phyloP scores from a whole-genome alignment of 2,797 vertebrate genomes.

The Picus viridis region DNA sequence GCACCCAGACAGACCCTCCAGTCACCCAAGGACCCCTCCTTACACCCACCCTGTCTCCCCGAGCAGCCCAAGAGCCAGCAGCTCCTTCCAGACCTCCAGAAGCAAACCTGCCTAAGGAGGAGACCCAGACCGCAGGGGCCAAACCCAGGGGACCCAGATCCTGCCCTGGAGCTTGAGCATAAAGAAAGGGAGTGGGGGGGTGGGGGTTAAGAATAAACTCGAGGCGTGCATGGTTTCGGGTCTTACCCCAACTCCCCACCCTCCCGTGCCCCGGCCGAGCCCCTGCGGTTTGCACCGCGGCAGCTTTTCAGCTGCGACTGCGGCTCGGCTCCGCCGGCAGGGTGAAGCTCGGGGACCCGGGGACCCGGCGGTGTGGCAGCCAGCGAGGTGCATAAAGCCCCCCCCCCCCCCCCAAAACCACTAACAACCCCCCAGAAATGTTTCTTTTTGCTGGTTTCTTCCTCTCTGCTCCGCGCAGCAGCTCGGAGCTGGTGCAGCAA shows the following conservation, averaged over 20 bases:
- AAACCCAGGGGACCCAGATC: background rate
- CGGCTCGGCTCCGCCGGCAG: background rate
- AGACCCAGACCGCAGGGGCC: accelerated
- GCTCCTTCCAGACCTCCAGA: background rate
- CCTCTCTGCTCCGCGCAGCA: background rate
- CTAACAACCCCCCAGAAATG: background rate
- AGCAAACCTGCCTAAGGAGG: accelerated
- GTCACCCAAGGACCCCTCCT: too few relatives aligned
- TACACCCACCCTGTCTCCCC: too few relatives aligned
- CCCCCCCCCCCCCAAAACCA: too few relatives aligned
- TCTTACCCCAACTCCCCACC: background rate
- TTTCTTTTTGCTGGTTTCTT: background rate
- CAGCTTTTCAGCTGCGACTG: background rate
- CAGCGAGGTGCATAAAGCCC: background rate
- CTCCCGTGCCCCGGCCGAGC: background rate
- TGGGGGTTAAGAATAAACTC: background rate
- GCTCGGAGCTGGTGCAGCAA: background rate
- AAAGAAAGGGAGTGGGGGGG: too few relatives aligned
- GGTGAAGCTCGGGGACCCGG: background rate
- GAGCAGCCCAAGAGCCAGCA: background rate
- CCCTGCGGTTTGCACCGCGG: constrained; percentile 18
- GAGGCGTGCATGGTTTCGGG: background rate
- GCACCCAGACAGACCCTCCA: too few relatives aligned
- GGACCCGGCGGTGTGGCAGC: background rate
- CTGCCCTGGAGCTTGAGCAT: background rate